Evolutionary conservation across 2,113 vertebrate species (phyloP).

Genomic region (Addax nasomaculatus): DNA sequence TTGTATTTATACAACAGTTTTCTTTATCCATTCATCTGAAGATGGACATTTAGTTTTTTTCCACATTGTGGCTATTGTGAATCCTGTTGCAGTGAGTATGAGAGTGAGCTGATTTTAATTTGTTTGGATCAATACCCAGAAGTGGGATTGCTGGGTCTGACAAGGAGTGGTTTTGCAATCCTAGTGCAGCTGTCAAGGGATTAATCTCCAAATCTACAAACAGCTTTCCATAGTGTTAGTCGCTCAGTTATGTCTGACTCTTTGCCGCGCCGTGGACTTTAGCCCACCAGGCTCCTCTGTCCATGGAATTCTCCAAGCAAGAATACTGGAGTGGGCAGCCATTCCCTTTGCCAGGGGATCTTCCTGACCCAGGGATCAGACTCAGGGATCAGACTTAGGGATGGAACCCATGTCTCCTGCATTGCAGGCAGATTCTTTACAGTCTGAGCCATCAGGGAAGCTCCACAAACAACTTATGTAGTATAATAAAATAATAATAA

Average conservation of each 20-base stretch:
- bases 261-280: background rate
- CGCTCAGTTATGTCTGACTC: background rate
- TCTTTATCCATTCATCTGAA: background rate
- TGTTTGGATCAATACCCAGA: background rate
- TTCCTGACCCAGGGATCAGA: background rate
- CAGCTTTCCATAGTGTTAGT: background rate
- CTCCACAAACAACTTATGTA: background rate
- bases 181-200: background rate
- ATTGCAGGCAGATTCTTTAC: background rate
- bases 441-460: background rate
- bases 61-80: background rate
- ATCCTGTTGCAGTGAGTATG: background rate
- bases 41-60: background rate
- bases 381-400: background rate
- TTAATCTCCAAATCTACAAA: background rate
- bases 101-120: background rate
- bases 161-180: background rate
- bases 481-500: background rate
- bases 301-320: background rate
- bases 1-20: background rate
- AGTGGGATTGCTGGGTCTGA: background rate
- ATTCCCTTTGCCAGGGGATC: background rate
- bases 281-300: background rate
- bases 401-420: background rate
- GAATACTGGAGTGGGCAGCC: background rate